Conservation (phyloP, 2,113 vertebrate genomes). For the Neodontobutis hainanensis region DNA sequence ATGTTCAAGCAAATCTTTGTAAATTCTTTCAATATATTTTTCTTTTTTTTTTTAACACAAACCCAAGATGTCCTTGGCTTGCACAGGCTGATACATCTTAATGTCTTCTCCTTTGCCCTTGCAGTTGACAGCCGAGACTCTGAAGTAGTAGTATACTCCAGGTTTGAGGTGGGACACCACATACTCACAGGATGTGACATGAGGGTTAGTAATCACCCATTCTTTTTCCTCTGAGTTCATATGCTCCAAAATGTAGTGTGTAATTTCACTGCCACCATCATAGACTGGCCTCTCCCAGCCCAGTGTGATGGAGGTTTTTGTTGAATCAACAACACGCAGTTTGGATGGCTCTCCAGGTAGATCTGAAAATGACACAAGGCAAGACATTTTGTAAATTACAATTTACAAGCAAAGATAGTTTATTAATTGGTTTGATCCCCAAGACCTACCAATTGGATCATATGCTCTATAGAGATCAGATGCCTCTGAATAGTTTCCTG, state of each 20-base stretch:
- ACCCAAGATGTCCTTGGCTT: constrained; percentile 98
- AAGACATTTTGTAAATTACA: too few species aligned
- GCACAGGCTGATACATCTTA: constrained; percentile 89
- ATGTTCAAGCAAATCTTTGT: neutral
- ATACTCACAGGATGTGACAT: constrained; percentile 93
- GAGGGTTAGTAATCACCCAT: constrained; percentile 88
- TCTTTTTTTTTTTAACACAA: constrained; percentile 49
- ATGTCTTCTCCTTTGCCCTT: constrained; percentile 92
- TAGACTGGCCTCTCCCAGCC: constrained; percentile 94
- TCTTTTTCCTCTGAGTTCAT: constrained; percentile 88
- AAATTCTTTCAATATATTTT: neutral
- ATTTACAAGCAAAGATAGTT: too few species aligned
- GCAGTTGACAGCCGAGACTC: constrained; percentile 90
- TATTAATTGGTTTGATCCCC: too few species aligned
- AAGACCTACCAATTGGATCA: constrained; percentile 89
- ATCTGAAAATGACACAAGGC: constrained; percentile 79
- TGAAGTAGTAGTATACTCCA: constrained; percentile 91
- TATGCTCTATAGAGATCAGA: constrained; percentile 93
- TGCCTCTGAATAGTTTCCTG: constrained; percentile 90
- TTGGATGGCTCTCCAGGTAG: constrained; percentile 93
- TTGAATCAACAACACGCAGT: constrained; percentile 91
- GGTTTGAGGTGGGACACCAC: constrained; percentile 91
- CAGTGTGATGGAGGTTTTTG: constrained; percentile 95
- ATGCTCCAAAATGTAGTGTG: constrained; percentile 89
- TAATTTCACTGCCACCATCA: constrained; percentile 93